These are phyloP conservation scores for Tokudaia tokunoshimensis DNA, from an alignment of 2,797 vertebrate species.

Conservation along the genomic window DNA sequence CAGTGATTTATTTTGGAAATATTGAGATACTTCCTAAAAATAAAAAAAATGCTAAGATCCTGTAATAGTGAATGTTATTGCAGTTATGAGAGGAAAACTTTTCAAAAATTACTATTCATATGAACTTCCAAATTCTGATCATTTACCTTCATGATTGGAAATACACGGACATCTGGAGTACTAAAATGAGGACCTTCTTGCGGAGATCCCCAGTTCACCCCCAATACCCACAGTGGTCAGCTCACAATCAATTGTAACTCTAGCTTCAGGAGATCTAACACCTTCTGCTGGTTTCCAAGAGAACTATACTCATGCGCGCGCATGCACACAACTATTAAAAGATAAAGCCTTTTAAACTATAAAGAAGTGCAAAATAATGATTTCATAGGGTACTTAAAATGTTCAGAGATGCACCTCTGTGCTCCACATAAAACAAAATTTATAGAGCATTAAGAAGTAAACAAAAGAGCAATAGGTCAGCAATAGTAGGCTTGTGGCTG, in stretches of 20 bases:
- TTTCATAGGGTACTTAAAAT: not conserved
- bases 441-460: not conserved
- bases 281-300: not conserved
- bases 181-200: not conserved
- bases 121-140: not conserved
- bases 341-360: not conserved
- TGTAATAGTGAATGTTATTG: not conserved
- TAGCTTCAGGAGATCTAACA: not conserved
- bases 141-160: not conserved
- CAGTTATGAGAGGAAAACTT: conserved; percentile 23
- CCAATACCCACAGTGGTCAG: not conserved
- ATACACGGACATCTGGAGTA: not conserved
- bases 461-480: conserved; percentile 34
- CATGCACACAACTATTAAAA: not conserved
- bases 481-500: not conserved
- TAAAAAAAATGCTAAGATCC: not conserved
- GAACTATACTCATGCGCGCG: not conserved
- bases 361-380: not conserved
- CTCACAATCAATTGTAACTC: not conserved
- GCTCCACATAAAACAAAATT: not conserved
- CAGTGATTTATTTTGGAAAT: conserved; percentile 1
- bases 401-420: not conserved
- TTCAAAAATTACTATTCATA: not conserved
- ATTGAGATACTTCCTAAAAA: not conserved
- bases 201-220: not conserved